phyloP scores from a whole-genome alignment of 1,140 invertebrate genomes.

The Listronotus oregonensis region DNA sequence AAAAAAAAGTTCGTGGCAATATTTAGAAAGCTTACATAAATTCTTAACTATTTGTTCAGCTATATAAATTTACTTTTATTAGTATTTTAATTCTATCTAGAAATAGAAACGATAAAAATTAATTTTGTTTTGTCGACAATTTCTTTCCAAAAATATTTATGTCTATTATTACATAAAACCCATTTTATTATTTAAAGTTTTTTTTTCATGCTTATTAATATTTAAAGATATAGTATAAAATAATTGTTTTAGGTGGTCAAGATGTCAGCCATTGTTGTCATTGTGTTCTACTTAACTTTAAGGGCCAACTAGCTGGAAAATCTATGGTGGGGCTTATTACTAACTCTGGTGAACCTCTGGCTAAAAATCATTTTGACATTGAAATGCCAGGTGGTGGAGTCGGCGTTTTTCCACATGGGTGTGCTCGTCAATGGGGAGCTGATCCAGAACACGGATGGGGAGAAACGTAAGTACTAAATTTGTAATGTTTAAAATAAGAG shows the following conservation, averaged over 20 bases:
- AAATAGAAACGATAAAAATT: no score
- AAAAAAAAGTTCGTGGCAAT: no score
- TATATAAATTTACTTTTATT: no score
- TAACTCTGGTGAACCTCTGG: constrained; percentile 24
- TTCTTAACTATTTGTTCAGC: no score
- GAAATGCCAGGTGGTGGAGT: constrained; percentile 36
- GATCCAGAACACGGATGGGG: constrained; percentile 30
- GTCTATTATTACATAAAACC: no score
- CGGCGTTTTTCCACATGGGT: constrained; percentile 27
- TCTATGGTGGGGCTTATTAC: constrained; percentile 25
- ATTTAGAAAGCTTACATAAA: no score
- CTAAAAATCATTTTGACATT: constrained; percentile 31
- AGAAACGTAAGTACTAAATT: constrained; percentile 12
- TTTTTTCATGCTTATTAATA: no score
- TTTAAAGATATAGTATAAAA: constrained; percentile 1
- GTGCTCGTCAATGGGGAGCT: constrained; percentile 31
- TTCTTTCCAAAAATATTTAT: no score
- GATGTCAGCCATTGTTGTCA: constrained; percentile 29
- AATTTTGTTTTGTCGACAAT: no score
- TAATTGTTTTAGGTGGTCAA: constrained; percentile 27
- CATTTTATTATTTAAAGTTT: no score
- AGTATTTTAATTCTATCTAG: no score
- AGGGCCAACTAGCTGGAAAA: constrained; percentile 29
- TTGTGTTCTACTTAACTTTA: constrained; percentile 29
- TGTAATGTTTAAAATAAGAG: no score